Percentiles rank a stretch among this genome's conserved stretches.
phyloP scores from a whole-genome alignment of 2,888 invertebrate species.

The Dexiosoma caninum region DNA sequence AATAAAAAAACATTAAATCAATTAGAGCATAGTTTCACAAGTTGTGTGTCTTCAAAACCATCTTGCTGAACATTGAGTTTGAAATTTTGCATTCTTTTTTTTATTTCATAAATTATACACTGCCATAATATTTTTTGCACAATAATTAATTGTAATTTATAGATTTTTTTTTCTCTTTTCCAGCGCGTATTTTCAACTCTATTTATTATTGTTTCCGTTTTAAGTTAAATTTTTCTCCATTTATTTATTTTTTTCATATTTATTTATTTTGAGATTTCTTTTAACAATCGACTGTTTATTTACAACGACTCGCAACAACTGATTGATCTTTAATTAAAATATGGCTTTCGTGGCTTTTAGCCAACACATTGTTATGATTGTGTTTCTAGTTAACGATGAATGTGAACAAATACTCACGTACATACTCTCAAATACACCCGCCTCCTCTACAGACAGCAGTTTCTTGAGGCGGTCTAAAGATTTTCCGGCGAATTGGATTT shows the following conservation, averaged over 20 bases:
- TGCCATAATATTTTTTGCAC: not conserved
- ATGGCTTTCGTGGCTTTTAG: slow-evolving; percentile 36
- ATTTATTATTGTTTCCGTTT: not conserved
- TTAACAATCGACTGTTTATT: slow-evolving; percentile 26
- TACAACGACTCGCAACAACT: slow-evolving; percentile 49
- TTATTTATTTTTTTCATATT: not conserved
- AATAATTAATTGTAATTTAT: not conserved
- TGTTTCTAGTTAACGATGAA: slow-evolving; percentile 26
- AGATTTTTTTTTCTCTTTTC: not conserved
- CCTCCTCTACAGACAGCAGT: slow-evolving; percentile 3
- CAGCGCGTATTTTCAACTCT: not conserved
- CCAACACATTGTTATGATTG: slow-evolving; percentile 19
- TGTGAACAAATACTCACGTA: not conserved
- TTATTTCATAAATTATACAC: not conserved
- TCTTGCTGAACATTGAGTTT: not conserved
- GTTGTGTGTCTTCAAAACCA: not conserved
- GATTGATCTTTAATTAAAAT: slow-evolving; percentile 49
- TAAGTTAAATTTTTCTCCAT: not conserved
- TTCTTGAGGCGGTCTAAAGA: not conserved
- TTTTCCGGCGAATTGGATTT: slow-evolving; percentile 18
- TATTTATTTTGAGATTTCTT: slow-evolving; percentile 6
- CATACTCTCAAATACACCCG: not conserved
- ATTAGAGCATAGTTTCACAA: slow-evolving; percentile 17
- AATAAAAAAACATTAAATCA: not conserved
- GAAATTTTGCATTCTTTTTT: not conserved